These are phyloP conservation scores for Mionectes olivaceus DNA, from an alignment of 2,797 vertebrate genomes.

Conservation along the genomic window DNA sequence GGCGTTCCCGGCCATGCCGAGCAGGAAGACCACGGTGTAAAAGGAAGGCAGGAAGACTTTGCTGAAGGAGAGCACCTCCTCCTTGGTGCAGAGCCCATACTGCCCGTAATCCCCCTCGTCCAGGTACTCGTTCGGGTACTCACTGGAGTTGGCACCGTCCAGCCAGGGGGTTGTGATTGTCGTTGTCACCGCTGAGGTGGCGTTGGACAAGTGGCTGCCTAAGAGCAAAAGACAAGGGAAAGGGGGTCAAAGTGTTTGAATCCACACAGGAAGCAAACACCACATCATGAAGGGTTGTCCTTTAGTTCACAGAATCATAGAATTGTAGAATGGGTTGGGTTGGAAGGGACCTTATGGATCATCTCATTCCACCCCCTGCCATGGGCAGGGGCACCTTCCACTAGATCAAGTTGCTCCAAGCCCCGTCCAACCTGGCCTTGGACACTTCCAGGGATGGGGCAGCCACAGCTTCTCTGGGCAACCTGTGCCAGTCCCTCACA, in stretches of 20 bases:
- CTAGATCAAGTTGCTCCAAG: neutral
- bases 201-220: neutral
- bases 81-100: slow-evolving; percentile 75
- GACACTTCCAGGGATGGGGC: neutral
- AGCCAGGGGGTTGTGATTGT: neutral
- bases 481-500: neutral
- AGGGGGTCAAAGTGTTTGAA: neutral
- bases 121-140: slow-evolving; percentile 45
- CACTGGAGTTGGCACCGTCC: neutral
- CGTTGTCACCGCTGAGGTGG: neutral
- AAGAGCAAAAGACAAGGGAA: neutral
- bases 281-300: neutral
- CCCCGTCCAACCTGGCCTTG: rapidly evolving
- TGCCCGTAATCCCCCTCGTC: slow-evolving; percentile 30
- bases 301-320: neutral
- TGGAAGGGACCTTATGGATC: too few relatives aligned
- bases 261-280: neutral
- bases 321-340: neutral
- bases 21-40: slow-evolving; percentile 69
- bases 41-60: slow-evolving; percentile 73
- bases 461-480: neutral
- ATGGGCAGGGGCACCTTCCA: neutral
- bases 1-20: slow-evolving; percentile 70
- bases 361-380: rapidly evolving
- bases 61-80: slow-evolving; percentile 68